Conservation (phyloP, 2,888 invertebrate species). For the Embidobia sp. region DNA sequence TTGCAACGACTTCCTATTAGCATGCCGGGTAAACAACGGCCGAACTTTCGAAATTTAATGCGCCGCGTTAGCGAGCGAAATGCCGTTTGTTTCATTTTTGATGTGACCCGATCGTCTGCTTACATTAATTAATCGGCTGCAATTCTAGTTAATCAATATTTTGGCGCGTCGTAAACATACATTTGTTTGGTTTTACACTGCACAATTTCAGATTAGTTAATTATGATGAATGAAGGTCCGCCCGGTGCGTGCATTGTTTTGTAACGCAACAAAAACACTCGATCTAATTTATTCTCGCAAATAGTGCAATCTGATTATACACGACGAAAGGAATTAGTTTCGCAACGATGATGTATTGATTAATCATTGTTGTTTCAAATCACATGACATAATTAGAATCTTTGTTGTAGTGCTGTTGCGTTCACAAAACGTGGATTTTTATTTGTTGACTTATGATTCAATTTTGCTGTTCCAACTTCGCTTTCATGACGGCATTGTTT, state of each 20-base stretch:
- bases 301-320: slow-evolving; percentile 21
- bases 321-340: slow-evolving; percentile 13
- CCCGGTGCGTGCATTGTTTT: slow-evolving; percentile 9
- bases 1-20: slow-evolving; percentile 16
- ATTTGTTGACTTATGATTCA: too few species aligned
- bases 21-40: slow-evolving; percentile 4
- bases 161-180: not conserved
- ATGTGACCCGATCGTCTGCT: not conserved
- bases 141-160: not conserved
- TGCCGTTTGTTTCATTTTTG: not conserved
- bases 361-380: slow-evolving; percentile 12
- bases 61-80: not conserved
- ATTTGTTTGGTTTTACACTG: slow-evolving; percentile 1
- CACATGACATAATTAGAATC: slow-evolving; percentile 20
- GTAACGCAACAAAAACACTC: slow-evolving; percentile 14
- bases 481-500: too few species aligned
- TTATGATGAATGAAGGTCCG: slow-evolving; percentile 1
- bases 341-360: slow-evolving; percentile 28
- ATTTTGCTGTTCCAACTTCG: too few species aligned
- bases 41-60: slow-evolving; percentile 2
- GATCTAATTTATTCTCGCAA: slow-evolving; percentile 20
- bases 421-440: too few species aligned
- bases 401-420: too few species aligned
- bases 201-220: slow-evolving; percentile 3
- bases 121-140: not conserved